Evolutionary conservation across 2,797 vertebrate genomes (phyloP).

Genomic region (Podargus strigoides): DNA sequence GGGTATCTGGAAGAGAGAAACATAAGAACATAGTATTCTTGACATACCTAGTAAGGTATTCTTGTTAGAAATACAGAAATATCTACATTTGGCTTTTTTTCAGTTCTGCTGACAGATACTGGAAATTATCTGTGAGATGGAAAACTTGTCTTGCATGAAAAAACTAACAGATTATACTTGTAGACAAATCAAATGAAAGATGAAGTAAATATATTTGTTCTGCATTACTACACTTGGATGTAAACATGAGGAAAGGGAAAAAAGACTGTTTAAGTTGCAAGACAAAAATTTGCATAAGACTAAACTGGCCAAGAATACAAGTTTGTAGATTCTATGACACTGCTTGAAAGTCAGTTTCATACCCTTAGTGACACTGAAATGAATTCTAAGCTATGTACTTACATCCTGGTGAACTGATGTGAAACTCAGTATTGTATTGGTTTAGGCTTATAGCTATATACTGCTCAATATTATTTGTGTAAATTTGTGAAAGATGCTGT

Average conservation of each 20-base stretch:
- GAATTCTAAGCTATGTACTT: not conserved
- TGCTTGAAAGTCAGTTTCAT: not conserved
- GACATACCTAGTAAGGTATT: not conserved
- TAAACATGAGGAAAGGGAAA: not conserved
- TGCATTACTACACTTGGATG: not conserved
- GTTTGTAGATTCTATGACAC: not conserved
- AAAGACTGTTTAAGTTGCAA: not conserved
- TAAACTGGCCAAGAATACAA: not conserved
- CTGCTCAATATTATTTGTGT: not conserved
- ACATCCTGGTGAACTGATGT: not conserved
- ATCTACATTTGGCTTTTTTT: not conserved
- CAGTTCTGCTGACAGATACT: not conserved
- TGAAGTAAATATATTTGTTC: not conserved
- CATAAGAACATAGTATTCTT: not conserved
- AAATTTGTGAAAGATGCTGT: not conserved
- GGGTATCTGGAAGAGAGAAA: not conserved
- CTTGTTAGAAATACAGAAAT: not conserved
- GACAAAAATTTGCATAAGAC: not conserved
- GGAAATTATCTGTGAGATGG: not conserved
- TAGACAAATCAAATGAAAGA: not conserved
- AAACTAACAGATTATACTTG: not conserved
- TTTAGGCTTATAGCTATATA: not conserved
- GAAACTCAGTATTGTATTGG: not conserved
- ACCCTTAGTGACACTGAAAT: not conserved
- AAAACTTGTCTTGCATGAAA: not conserved